phyloP scores from a whole-genome alignment of 2,888 invertebrate genomes.

The Sepiola atlantica region DNA sequence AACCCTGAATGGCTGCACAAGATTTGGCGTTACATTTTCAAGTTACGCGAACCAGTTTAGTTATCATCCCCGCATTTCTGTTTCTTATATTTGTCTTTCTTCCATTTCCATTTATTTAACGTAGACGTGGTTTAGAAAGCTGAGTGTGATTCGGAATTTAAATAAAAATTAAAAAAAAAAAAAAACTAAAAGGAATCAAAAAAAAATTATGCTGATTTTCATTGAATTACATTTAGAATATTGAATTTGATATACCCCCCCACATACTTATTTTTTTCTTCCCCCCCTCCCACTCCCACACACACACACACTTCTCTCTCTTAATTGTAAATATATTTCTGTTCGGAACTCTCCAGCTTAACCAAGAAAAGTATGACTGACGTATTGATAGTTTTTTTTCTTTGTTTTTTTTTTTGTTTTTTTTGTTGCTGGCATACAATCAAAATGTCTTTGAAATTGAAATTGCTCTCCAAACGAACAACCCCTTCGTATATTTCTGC shows the following conservation, averaged over 20 bases:
- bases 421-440: conserved; percentile 3
- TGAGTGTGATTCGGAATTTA: background rate
- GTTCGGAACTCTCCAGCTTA: background rate
- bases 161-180: background rate
- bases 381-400: background rate
- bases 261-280: background rate
- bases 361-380: background rate
- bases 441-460: background rate
- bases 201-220: background rate
- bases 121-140: background rate
- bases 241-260: background rate
- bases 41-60: background rate
- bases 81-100: background rate
- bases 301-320: no score
- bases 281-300: no score
- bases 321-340: background rate
- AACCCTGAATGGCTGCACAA: background rate
- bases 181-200: background rate
- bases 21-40: background rate
- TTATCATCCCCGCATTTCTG: background rate
- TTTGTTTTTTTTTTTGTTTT: no score
- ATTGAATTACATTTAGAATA: background rate
- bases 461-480: background rate
- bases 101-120: background rate
- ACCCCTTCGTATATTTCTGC: background rate